phyloP scores from a whole-genome alignment of 2,113 vertebrate genomes.

The Alectura lathami region DNA sequence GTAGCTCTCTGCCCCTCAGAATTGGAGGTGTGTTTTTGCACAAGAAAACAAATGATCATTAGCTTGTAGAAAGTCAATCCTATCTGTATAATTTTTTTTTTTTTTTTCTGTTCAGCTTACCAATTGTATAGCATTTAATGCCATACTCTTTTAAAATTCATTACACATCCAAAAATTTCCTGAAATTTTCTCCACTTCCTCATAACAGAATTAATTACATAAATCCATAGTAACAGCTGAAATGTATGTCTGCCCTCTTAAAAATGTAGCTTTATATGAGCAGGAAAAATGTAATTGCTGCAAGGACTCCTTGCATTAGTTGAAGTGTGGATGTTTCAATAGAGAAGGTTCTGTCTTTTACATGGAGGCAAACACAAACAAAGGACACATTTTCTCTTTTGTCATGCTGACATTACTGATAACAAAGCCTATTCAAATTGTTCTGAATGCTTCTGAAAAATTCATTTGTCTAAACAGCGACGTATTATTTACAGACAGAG shows the following conservation, averaged over 20 bases:
- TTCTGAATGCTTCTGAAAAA: not conserved
- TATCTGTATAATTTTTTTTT: not conserved
- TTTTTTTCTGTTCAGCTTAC: not conserved
- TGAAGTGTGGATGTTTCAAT: not conserved
- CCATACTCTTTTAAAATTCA: not conserved
- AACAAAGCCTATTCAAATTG: not conserved
- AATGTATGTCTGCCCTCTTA: not conserved
- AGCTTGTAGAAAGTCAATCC: not conserved
- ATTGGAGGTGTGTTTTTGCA: not conserved
- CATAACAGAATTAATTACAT: not conserved
- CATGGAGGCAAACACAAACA: not conserved
- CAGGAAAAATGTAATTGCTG: not conserved
- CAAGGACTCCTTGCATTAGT: not conserved
- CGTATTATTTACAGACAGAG: not conserved
- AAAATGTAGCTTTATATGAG: not conserved
- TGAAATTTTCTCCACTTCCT: not conserved
- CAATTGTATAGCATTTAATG: not conserved
- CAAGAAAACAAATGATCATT: not conserved
- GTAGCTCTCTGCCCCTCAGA: not conserved
- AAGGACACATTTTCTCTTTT: not conserved
- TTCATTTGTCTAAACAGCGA: not conserved
- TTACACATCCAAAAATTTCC: not conserved
- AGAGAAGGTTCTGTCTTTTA: not conserved
- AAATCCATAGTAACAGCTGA: not conserved
- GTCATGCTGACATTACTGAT: not conserved